phyloP scores from a whole-genome alignment of 2,888 invertebrate genomes.

The Fragum whitleyi region DNA sequence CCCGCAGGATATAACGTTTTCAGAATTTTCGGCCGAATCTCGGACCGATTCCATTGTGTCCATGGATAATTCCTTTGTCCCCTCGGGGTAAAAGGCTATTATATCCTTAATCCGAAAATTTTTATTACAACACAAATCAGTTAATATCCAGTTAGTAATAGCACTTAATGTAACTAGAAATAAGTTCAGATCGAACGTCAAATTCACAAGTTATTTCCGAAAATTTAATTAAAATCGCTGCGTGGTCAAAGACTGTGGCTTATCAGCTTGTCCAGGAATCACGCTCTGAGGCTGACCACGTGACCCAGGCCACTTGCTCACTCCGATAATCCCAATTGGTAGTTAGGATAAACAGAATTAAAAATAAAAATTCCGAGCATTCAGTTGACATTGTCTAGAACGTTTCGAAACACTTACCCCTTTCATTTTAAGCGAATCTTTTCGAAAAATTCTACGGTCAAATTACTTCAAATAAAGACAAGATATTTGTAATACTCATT shows the following conservation, averaged over 20 bases:
- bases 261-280: constrained; percentile 11
- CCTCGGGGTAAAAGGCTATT: background rate
- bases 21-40: background rate
- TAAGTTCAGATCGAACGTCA: background rate
- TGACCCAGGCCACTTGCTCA: constrained; percentile 17
- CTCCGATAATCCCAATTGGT: constrained; percentile 10
- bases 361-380: too few relatives aligned
- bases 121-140: background rate
- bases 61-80: background rate
- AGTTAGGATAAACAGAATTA: constrained; percentile 14
- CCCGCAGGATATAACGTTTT: background rate
- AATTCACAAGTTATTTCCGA: background rate
- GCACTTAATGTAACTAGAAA: background rate
- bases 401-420: too few relatives aligned
- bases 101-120: background rate
- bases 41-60: background rate
- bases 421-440: too few relatives aligned
- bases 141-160: background rate
- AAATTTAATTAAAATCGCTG: background rate
- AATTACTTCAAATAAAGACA: too few relatives aligned
- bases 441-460: too few relatives aligned
- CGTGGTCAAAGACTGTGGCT: constrained; percentile 12
- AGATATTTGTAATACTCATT: too few relatives aligned
- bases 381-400: too few relatives aligned
- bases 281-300: constrained; percentile 20